A percentile compares a stretch with the other conserved stretches of the same genome.
Evolutionary conservation across 2,113 vertebrate species (phyloP).

Genomic region (Crocuta crocuta): DNA sequence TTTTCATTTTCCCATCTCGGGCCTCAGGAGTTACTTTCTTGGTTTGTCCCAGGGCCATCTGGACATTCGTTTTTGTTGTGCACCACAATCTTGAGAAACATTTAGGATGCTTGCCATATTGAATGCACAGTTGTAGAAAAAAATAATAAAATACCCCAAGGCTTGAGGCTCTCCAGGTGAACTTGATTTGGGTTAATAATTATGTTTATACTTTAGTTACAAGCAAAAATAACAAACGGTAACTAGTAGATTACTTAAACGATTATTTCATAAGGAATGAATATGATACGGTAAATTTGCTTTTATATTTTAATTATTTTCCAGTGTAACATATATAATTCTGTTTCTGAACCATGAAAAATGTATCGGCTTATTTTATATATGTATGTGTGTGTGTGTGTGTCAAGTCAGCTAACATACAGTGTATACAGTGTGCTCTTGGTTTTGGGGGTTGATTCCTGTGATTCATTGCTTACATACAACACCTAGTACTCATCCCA

Average conservation of each 20-base stretch:
- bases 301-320: slow-evolving; percentile 59
- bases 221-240: background rate
- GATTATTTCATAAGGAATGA: background rate
- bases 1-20: background rate
- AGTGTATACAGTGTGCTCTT: too few relatives aligned
- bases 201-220: background rate
- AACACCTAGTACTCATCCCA: too few relatives aligned
- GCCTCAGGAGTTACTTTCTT: background rate
- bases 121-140: background rate
- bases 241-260: slow-evolving; percentile 13
- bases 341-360: slow-evolving; percentile 24
- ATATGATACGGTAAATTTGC: background rate
- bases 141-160: background rate
- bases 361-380: background rate
- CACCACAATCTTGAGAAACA: background rate
- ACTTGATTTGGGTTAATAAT: slow-evolving; percentile 23
- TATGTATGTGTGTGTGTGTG: too few relatives aligned
- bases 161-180: background rate
- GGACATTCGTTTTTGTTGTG: background rate
- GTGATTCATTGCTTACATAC: too few relatives aligned
- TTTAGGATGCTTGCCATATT: background rate
- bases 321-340: background rate
- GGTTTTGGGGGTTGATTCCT: too few relatives aligned
- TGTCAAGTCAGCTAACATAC: too few relatives aligned
- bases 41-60: background rate